These are phyloP conservation scores for Hippopotamyrus pictus DNA, from an alignment of 2,797 vertebrate genomes.

Conservation along the genomic window DNA sequence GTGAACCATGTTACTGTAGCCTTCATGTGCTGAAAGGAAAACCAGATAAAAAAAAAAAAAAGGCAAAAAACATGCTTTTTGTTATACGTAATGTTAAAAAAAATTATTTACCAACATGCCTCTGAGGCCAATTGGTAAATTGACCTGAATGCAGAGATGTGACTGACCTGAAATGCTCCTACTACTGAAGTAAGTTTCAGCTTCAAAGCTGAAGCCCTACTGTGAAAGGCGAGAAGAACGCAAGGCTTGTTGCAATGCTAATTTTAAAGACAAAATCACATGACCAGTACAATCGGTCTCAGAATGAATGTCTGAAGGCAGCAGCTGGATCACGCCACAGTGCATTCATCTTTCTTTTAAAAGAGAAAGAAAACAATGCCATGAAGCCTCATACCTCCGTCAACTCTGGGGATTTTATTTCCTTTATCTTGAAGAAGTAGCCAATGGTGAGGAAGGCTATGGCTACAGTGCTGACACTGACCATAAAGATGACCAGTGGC, in stretches of 20 bases:
- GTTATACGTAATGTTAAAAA: neutral
- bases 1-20: neutral
- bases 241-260: neutral
- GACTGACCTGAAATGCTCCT: neutral
- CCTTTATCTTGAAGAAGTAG: slow-evolving; percentile 99
- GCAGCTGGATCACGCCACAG: neutral
- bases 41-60: neutral
- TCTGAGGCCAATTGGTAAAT: neutral
- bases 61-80: neutral
- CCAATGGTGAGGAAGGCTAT: slow-evolving; percentile 96
- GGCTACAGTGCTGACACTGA: slow-evolving; percentile 95
- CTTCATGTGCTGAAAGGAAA: neutral
- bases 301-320: neutral
- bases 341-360: neutral
- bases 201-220: slow-evolving; percentile 3
- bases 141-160: neutral
- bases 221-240: neutral
- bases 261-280: slow-evolving; percentile 6
- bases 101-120: neutral
- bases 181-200: neutral
- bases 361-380: neutral
- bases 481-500: slow-evolving; percentile 96
- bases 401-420: slow-evolving; percentile 95
- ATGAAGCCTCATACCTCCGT: slow-evolving; percentile 69
- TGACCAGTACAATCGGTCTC: neutral